These are phyloP conservation scores for Muscicapa adusta DNA, from an alignment of 2,113 vertebrate species.

Conservation along the genomic window DNA sequence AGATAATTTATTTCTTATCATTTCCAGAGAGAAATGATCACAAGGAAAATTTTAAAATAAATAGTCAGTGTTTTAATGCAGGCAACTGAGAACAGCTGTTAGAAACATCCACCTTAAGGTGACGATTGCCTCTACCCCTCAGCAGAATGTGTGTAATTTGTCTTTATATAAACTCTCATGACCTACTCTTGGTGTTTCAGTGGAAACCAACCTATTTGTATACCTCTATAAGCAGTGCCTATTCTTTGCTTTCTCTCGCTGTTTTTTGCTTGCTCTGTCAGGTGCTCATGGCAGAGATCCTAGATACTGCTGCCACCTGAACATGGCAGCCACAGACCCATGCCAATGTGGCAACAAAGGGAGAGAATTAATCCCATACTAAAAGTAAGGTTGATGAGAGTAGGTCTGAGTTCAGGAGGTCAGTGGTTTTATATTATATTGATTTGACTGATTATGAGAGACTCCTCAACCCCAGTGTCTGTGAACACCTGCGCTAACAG, in stretches of 20 bases:
- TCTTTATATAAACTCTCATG: background rate
- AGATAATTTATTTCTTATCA: background rate
- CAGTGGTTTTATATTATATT: background rate
- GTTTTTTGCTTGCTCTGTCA: background rate
- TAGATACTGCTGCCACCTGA: background rate
- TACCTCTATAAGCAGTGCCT: background rate
- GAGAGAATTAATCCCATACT: background rate
- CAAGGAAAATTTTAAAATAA: background rate
- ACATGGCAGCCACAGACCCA: background rate
- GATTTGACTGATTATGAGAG: background rate
- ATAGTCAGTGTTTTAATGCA: background rate
- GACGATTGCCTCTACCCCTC: background rate
- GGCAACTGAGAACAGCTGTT: background rate
- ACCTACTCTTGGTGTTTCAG: background rate
- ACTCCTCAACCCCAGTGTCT: background rate
- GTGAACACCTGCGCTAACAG: background rate
- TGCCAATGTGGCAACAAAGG: background rate
- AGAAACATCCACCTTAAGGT: background rate
- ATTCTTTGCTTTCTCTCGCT: background rate
- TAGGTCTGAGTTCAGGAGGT: background rate
- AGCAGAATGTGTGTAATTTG: background rate
- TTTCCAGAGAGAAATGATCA: background rate
- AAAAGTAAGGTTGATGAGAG: background rate
- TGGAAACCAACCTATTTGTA: background rate
- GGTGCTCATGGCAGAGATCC: background rate